phyloP scores from a whole-genome alignment of 2,888 invertebrate species.

The Automeris io region DNA sequence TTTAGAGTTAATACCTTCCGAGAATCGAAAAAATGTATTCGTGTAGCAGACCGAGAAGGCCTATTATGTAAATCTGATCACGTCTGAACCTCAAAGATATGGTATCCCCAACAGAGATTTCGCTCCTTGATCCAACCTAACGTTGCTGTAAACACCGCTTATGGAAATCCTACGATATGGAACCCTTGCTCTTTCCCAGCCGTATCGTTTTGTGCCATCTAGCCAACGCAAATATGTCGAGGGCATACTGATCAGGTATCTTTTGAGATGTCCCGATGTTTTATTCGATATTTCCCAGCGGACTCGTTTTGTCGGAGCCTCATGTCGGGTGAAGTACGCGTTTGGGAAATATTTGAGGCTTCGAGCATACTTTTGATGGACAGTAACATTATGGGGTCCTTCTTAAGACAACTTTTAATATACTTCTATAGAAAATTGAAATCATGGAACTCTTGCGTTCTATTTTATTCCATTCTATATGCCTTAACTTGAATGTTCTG shows the following conservation, averaged over 20 bases:
- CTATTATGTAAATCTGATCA: slow-evolving; percentile 65
- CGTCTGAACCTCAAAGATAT: slow-evolving; percentile 50
- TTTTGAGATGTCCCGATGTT: slow-evolving; percentile 8
- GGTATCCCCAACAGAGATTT: slow-evolving; percentile 53
- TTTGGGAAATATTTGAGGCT: slow-evolving; percentile 6
- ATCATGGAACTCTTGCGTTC: too few relatives aligned
- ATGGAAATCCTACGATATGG: slow-evolving; percentile 41
- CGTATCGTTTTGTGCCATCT: slow-evolving; percentile 34
- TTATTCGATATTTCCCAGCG: slow-evolving; percentile 9
- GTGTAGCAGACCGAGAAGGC: slow-evolving; percentile 38
- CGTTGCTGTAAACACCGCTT: slow-evolving; percentile 50
- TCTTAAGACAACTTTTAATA: too few relatives aligned
- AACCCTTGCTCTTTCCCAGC: slow-evolving; percentile 21
- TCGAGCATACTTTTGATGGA: neutral
- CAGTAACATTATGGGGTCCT: too few relatives aligned
- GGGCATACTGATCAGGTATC: slow-evolving; percentile 17
- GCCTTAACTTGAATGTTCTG: too few relatives aligned
- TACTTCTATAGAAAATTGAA: too few relatives aligned
- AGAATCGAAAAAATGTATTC: slow-evolving; percentile 42
- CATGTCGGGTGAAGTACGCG: slow-evolving; percentile 2
- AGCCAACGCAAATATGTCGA: slow-evolving; percentile 29
- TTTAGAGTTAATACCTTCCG: slow-evolving; percentile 46
- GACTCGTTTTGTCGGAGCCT: slow-evolving; percentile 7
- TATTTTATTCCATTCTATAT: too few relatives aligned
- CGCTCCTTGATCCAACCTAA: slow-evolving; percentile 43